phyloP scores from a whole-genome alignment of 2,888 invertebrate genomes.

The Cybosia mesomella region DNA sequence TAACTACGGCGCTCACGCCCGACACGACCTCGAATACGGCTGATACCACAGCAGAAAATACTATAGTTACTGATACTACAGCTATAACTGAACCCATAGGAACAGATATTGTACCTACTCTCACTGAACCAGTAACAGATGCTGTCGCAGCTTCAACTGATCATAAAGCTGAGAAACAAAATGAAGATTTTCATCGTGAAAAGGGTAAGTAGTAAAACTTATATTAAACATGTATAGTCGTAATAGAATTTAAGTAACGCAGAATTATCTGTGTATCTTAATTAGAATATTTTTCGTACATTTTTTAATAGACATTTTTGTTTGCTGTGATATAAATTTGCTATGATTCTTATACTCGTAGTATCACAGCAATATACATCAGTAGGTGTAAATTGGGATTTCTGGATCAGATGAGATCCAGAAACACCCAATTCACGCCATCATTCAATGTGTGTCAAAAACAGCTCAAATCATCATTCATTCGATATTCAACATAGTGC shows the following conservation, averaged over 20 bases:
- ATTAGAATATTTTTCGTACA: background rate
- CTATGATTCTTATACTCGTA: background rate
- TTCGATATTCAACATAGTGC: no score
- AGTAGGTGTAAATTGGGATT: no score
- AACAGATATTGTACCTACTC: conserved; percentile 20
- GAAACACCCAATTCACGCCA: no score
- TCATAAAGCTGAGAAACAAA: conserved; percentile 61
- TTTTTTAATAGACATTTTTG: background rate
- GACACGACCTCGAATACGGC: conserved; percentile 15
- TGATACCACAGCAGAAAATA: conserved; percentile 32
- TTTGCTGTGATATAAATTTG: background rate
- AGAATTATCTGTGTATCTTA: no score
- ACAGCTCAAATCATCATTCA: no score
- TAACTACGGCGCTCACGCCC: background rate
- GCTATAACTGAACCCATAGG: conserved; percentile 14
- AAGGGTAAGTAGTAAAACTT: conserved; percentile 63
- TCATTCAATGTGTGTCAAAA: no score
- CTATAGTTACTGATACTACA: conserved; percentile 44
- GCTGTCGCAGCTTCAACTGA: conserved; percentile 69
- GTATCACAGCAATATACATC: background rate
- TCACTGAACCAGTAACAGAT: conserved; percentile 58
- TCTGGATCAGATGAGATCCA: no score
- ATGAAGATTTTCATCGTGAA: conserved; percentile 63
- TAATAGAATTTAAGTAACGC: no score
- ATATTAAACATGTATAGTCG: background rate